Conservation (phyloP, 2,888 invertebrate genomes). For the Venusia cambrica region DNA sequence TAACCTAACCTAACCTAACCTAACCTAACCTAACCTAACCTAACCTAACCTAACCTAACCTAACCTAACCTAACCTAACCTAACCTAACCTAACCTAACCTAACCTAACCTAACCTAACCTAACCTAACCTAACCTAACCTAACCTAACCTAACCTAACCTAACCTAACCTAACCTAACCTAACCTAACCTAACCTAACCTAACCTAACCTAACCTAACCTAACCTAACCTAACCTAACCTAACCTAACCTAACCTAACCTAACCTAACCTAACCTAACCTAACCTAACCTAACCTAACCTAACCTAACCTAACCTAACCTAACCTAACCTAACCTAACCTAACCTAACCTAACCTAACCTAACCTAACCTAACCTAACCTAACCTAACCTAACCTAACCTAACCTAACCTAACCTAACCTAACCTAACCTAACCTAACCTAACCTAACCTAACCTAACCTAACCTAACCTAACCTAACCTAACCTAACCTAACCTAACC, state of each 20-base stretch:
- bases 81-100: conserved; percentile 1
- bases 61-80: conserved; percentile 1
- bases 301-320: conserved; percentile 12
- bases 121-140: conserved; percentile 1
- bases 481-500: conserved; percentile 13
- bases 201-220: background rate
- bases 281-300: conserved; percentile 10
- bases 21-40: conserved; percentile 14
- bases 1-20: conserved; percentile 7
- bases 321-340: conserved; percentile 14
- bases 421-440: conserved; percentile 9
- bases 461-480: conserved; percentile 17
- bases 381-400: conserved; percentile 23
- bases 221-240: background rate
- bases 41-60: conserved; percentile 8
- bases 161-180: conserved; percentile 6
- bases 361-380: conserved; percentile 18
- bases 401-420: conserved; percentile 23
- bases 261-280: conserved; percentile 2
- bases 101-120: conserved; percentile 1
- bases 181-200: background rate
- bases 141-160: background rate
- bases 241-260: conserved; percentile 1
- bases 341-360: conserved; percentile 17
- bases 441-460: conserved; percentile 23